Base-by-base conservation (phyloP, 2,113 vertebrate species). In the Telmatochromis sp. region DNA sequence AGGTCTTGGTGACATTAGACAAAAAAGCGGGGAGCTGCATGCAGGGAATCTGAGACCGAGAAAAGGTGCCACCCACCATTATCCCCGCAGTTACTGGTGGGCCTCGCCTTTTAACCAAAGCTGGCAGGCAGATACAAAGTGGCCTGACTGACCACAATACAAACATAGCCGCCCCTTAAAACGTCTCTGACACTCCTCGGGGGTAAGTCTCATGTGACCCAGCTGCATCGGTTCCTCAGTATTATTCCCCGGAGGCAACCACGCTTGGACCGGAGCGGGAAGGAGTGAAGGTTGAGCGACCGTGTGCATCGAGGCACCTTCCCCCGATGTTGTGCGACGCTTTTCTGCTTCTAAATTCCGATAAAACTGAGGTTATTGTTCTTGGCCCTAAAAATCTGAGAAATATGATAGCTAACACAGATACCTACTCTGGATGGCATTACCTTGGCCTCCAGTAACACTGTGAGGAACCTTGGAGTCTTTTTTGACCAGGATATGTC, bases 251-350 rank as follows among this genome's bases (percentile, higher is more conserved):
- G 7, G 45, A 47, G 15, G 15, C 45, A 26, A 26, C 26, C 26
- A 26, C 26, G 26, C 26, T 2, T 26, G 26, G 26, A 26, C 26
- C 26, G 4, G 19, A 53, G 49, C 9, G 3, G 49, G 49, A 53
- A 53, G 51, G 19, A 53, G 51, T 53, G 19, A 53, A 6, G 9
- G 19, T 21, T 53, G 51, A 53, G 19, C 3, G 19, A 21, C 9
- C 0, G 5, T 53, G 5, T 0, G 19, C 51, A 53, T 53, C 3
- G 19, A 53, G 9, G 51, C 51, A 53, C 51, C 51, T 21, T 53
- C 0, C 49, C 49, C 49, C 3, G 49, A 53, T 0, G 49, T 53
- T 0, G 9, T 1, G 5, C 2, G 2, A 53, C 0, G 5, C 19
- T 53, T 54, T 54, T 54, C 53, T 23, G 0, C 6, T 54, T 54